A percentile compares a stretch with the other conserved stretches of the same genome.
Conservation (phyloP, 2,797 vertebrate species). For the Poeciliopsis gracilis region DNA sequence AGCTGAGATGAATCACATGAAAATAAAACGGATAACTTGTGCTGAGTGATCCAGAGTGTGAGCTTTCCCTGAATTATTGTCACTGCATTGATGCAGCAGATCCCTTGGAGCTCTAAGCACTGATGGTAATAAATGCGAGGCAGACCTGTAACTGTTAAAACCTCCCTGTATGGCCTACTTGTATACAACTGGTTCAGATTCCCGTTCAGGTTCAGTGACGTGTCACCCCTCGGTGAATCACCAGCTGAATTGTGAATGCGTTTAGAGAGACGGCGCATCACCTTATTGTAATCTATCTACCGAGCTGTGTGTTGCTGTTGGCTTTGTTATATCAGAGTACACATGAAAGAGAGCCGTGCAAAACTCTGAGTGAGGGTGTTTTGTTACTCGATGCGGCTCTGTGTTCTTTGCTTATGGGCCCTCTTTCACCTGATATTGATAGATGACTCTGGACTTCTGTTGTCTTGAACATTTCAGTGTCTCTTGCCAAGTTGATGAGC, state of each 20-base stretch:
- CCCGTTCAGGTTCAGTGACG: constrained; percentile 54
- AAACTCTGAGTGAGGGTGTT: constrained; percentile 38
- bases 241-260: constrained; percentile 19
- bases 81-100: background rate
- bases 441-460: constrained; percentile 62
- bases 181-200: constrained; percentile 64
- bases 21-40: background rate
- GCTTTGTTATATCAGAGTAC: constrained; percentile 26
- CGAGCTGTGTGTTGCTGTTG: constrained; percentile 13
- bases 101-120: background rate
- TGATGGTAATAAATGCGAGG: constrained; percentile 31
- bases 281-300: constrained; percentile 11
- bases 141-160: constrained; percentile 41
- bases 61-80: background rate
- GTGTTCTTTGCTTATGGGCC: constrained; percentile 44
- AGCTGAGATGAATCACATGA: background rate
- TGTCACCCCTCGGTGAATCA: constrained; percentile 43
- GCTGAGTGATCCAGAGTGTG: background rate
- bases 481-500: constrained; percentile 35
- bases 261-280: constrained; percentile 23
- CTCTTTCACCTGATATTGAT: constrained; percentile 71
- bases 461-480: constrained; percentile 39
- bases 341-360: constrained; percentile 6
- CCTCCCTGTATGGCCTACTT: constrained; percentile 28
- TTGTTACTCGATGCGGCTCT: constrained; percentile 51